Evolutionary conservation across 2,888 invertebrate genomes (phyloP), one percentile per base, ranked within the genome.

Genomic region (Hanleya hanleyi): DNA sequence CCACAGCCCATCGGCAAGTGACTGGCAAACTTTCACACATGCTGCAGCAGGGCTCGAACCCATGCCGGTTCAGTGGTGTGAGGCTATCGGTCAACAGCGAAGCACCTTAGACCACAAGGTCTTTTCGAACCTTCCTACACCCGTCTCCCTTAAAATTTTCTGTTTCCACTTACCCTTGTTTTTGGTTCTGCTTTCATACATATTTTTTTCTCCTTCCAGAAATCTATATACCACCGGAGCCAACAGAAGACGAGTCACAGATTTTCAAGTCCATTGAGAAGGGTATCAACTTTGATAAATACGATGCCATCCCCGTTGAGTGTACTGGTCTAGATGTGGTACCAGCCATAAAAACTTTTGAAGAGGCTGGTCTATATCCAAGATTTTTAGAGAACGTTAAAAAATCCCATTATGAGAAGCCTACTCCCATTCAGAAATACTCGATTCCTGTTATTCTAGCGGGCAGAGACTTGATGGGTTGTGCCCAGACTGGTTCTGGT

Each of bases 401-500:
- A 0, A 95, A 94, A 83, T 95, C 96, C 0, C 94, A 95, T 0
- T 90, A 88, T 76, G 86, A 87, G 36, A 94, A 93, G 77, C 98
- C 98, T 0, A 99, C 99, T 0, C 99, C 99, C 0, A 95, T 99
- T 29, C 99, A 99, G 89, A 97, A 97, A 87, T 92, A 96, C 81
- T 94, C 97, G 0, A 94, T 98, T 68, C 98, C 98, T 0, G 94
- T 96, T 36, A 94, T 98, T 36, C 91, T 94, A 90, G 91, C 88
- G 0, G 95, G 95, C 0, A 92, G 97, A 36, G 99, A 99, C 92
- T 90, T 99, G 35, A 98, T 99, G 97, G 97, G 95, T 0, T 98
- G 98, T 87, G 98, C 99, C 0, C 98, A 99, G 90, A 99, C 99
- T 7, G 99, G 99, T 0, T 98, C 98, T 0, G 99, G 99, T 18